phyloP scores from a whole-genome alignment of 1,140 invertebrate species.

The Temnothorax nylanderi region DNA sequence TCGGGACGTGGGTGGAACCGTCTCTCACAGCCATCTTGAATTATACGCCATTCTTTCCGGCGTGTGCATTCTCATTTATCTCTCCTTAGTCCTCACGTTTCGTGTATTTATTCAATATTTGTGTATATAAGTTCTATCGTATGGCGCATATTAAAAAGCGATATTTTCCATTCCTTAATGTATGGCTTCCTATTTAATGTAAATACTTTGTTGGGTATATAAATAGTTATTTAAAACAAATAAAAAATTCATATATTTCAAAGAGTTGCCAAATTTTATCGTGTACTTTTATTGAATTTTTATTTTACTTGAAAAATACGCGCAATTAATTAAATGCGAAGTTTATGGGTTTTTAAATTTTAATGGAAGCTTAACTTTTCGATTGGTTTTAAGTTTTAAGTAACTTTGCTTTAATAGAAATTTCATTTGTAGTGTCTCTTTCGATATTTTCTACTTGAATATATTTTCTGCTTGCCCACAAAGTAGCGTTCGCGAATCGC shows the following conservation, averaged over 20 bases:
- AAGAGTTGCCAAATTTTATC: neutral
- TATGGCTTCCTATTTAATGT: neutral
- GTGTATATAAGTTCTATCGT: neutral
- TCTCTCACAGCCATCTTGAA: conserved; percentile 70
- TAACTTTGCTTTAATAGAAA: neutral
- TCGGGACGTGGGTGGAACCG: conserved; percentile 72
- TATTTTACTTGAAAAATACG: neutral
- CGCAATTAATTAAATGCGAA: neutral
- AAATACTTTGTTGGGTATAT: neutral
- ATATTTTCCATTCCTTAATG: neutral
- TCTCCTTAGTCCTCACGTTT: neutral
- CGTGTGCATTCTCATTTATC: neutral
- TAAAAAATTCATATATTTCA: neutral
- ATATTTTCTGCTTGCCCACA: neutral
- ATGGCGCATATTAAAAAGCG: neutral
- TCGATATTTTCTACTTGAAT: neutral
- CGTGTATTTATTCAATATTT: neutral
- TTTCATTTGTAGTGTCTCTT: conserved; percentile 7
- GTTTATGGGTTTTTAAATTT: neutral
- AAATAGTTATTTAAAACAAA: neutral
- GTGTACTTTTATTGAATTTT: neutral
- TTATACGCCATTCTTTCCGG: conserved; percentile 46
- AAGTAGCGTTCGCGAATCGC: conserved; percentile 34
- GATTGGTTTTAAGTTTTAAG: neutral
- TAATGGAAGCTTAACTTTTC: neutral